Base-by-base conservation (phyloP, 2,888 invertebrate genomes). In the Disparrhopalites patrizii region DNA sequence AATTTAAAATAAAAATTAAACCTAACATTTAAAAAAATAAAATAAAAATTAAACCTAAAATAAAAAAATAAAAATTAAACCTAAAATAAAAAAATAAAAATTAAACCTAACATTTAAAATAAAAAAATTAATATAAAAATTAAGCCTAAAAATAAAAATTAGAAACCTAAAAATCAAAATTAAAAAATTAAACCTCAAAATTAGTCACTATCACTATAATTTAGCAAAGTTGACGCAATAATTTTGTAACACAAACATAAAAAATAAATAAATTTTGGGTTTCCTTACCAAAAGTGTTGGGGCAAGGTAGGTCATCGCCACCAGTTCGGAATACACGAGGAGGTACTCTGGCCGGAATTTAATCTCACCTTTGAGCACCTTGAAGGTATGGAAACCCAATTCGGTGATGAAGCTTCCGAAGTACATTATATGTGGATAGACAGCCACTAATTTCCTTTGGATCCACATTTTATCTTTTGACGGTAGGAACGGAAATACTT, bases 401-500 rank as follows among this genome's bases (percentile, higher is more conserved):
- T 61, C 68, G 8, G 38, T 43, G 8, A 18, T 50, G 50, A 69
- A 68, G 15, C 64, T 52, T 28, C 50, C 31, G 31, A 61, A 36
- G 61, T 68, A 70, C 13, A 70, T 27, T 25, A 68, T 20, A 40
- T 71, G 72, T 43, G 57, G 51, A 47, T 73, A 74, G 23, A 74
- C 31, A 13, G 67, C 62, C 38, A 68, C 68, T n/a, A 69, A 71
- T 50, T 75, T 70, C 8, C 72, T 63, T 28, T 68, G 62, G 10
- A 71, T 20, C 40, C 65, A 67, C 43, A 56, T 68, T 68, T 75
- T 76, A 3, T 65, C 47, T 15, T 62, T 56, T 23, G 8, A 62
- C 13, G 72, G 73, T 13, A 75, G 70, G 54, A 69, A 54, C 50
- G 69, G 63, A 20, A 75, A 25, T 7, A 67, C 50, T 0, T 72